Evolutionary conservation across 2,113 vertebrate species (phyloP), one percentile per base, ranked within the genome.

Genomic region (Gallinago jamesoni): DNA sequence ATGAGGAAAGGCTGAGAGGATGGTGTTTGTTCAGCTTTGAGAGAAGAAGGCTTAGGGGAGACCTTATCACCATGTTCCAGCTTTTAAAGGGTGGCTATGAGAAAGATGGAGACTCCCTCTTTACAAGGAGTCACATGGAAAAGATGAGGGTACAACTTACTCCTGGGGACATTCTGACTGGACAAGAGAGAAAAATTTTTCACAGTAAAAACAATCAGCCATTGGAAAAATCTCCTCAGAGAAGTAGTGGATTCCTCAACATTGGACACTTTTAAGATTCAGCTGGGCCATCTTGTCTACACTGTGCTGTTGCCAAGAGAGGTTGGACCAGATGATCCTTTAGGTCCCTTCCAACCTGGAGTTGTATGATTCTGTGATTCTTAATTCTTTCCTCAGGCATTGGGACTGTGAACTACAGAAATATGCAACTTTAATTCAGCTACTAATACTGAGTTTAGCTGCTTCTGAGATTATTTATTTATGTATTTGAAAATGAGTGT

Each of bases 391-490:
- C 87, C 87, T 89, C 70, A 37, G 87, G 84, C 74, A 79, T 79
- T 0, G 2, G 39, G 74, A 79, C 81, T 73, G 37, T 37, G 74
- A 94, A 78, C n/a, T 91, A 81, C 66, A 91, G 91, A 89, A 94
- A 89, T 48, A 56, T 30, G 48, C 35, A 87, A 74, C 70, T 37
- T 73, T 78, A 83, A 75, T 89, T 87, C 57, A 85, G 62, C 67
- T 87, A 14, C 69, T 70, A 73, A 92, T 52, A 68, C 66, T 45
- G 67, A 91, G 53, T 91, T 93, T 82, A 79, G 48, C 62, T 94
- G 35, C 35, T 91, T 91, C 74, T 60, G 70, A 89, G 66, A 79
- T 94, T 82, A 95, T 94, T 88, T 95, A 92, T 92, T 93, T 91
- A 95, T 69, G 84, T 56, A 33, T 79, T 93, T 94, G 66, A 93